phyloP scores from a whole-genome alignment of 2,797 vertebrate species.

The Gymnoscopelus braueri region DNA sequence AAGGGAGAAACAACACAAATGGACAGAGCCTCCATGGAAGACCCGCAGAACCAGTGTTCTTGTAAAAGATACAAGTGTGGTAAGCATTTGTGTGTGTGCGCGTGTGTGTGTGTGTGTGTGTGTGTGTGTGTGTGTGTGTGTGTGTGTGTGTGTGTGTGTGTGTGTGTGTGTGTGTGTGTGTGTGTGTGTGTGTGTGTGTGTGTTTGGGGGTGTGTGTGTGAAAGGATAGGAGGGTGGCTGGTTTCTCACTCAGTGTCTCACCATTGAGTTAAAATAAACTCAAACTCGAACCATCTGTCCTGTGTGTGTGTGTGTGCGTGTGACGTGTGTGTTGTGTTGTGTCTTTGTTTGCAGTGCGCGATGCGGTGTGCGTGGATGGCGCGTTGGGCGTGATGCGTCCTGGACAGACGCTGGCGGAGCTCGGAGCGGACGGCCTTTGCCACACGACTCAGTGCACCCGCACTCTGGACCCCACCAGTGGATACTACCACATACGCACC shows the following conservation, averaged over 20 bases:
- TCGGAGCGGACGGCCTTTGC: slow-evolving; percentile 84
- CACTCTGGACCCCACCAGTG: slow-evolving; percentile 82
- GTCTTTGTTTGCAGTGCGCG: slow-evolving; percentile 82
- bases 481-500: slow-evolving; percentile 86
- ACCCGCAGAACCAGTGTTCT: slow-evolving; percentile 87
- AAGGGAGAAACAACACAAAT: slow-evolving; percentile 91
- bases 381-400: slow-evolving; percentile 89
- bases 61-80: slow-evolving; percentile 92
- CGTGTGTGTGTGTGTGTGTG: slow-evolving; percentile 16
- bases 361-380: slow-evolving; percentile 89
- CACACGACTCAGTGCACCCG: slow-evolving; percentile 86
- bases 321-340: slow-evolving; percentile 22
- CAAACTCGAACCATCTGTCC: no score
- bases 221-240: no score
- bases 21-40: slow-evolving; percentile 85
- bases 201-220: slow-evolving; percentile 29
- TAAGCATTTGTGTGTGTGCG: slow-evolving; percentile 71
- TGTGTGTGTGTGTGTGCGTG: slow-evolving; percentile 1
- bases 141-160: slow-evolving; percentile 31
- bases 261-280: no score
- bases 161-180: slow-evolving; percentile 11
- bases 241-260: no score
- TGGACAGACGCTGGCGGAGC: slow-evolving; percentile 91
- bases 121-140: slow-evolving; percentile 31
- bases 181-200: slow-evolving; percentile 1